phyloP scores from a whole-genome alignment of 1,140 invertebrate species.

The Pygmarrhopalites habei region DNA sequence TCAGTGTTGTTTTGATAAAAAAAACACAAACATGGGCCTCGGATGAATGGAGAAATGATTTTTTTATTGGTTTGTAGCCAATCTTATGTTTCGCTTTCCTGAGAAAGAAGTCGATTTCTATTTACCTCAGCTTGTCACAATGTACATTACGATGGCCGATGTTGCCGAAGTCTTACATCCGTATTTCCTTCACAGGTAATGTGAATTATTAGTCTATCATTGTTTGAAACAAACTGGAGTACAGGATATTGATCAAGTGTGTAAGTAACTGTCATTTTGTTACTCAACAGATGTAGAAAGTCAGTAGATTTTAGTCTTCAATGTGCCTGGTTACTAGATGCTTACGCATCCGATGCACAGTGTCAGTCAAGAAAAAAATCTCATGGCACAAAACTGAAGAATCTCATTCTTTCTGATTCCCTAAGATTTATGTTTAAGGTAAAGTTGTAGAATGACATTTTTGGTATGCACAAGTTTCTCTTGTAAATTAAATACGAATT shows the following conservation, averaged over 20 bases:
- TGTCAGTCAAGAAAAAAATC: conserved; percentile 68
- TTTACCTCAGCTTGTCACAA: conserved; percentile 91
- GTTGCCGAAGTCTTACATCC: conserved; percentile 90
- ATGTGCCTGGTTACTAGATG: conserved; percentile 90
- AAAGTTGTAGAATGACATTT: neutral
- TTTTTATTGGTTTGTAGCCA: conserved; percentile 50
- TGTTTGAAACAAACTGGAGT: neutral
- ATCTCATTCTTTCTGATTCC: conserved; percentile 80
- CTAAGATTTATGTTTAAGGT: too few relatives aligned
- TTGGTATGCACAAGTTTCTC: neutral
- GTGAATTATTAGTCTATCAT: neutral
- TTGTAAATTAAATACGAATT: too few relatives aligned
- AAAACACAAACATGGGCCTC: too few relatives aligned
- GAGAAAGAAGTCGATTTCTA: conserved; percentile 93
- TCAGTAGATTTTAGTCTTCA: conserved; percentile 92
- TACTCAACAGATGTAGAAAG: conserved; percentile 50
- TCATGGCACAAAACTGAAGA: conserved; percentile 75
- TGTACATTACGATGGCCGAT: conserved; percentile 97
- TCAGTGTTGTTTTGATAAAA: too few relatives aligned
- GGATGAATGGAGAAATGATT: too few relatives aligned
- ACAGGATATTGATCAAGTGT: neutral
- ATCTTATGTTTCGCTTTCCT: conserved; percentile 91
- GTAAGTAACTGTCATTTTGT: neutral
- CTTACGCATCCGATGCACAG: conserved; percentile 75
- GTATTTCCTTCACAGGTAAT: conserved; percentile 82